Evolutionary conservation across 2,797 vertebrate genomes (phyloP).

Genomic region (Molothrus aeneus): DNA sequence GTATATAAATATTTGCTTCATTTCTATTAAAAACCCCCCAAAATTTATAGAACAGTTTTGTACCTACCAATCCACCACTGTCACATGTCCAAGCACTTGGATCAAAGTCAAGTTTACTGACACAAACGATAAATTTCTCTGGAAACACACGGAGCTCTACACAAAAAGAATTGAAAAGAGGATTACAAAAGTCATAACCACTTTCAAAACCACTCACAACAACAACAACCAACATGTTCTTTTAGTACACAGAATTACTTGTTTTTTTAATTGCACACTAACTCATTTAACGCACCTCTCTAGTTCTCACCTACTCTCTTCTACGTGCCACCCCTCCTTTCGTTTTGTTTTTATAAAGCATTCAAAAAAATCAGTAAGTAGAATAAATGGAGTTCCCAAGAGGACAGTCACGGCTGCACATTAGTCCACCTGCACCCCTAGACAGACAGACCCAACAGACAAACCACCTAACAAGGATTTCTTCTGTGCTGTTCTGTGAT

Average conservation of each 20-base stretch:
- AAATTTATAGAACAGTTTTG: not conserved
- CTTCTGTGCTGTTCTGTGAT: not conserved
- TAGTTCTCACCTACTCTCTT: not conserved
- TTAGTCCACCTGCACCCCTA: slow-evolving; percentile 3
- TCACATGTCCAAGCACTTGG: slow-evolving; percentile 73
- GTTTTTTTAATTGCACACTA: not conserved
- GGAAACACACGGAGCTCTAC: slow-evolving; percentile 90
- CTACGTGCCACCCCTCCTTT: not conserved
- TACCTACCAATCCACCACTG: slow-evolving; percentile 67
- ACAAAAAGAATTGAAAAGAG: slow-evolving; percentile 11
- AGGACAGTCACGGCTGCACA: not conserved
- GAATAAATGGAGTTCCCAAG: not conserved
- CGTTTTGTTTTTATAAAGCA: not conserved
- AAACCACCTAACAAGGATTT: not conserved
- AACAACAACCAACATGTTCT: not conserved
- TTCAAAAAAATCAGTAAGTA: not conserved
- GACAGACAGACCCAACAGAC: not conserved
- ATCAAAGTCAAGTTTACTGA: slow-evolving; percentile 81
- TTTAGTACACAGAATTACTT: not conserved
- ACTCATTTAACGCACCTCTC: not conserved
- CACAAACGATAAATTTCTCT: slow-evolving; percentile 88
- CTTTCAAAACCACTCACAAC: not conserved
- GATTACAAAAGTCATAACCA: slow-evolving; percentile 9
- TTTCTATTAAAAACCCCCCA: rapidly evolving
- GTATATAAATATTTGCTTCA: not conserved